Percentiles rank a stretch among this genome's conserved stretches.
Conservation (phyloP, 1,140 invertebrate species). For the Drosophila grimshawi region DNA sequence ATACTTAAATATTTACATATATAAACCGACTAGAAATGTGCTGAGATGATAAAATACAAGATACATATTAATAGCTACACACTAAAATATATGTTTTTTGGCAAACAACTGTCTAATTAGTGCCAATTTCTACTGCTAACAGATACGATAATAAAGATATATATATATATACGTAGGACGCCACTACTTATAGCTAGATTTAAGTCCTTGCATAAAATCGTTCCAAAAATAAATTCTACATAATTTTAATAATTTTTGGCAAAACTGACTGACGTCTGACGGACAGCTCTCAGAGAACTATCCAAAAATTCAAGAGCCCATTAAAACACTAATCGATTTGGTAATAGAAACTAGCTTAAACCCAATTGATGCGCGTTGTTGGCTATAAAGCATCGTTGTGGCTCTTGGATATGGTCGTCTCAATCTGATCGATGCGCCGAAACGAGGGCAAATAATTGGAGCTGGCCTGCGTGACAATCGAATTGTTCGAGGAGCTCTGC, state of each 20-base stretch:
- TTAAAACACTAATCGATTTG: constrained; percentile 10
- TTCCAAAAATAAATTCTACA: constrained; percentile 74
- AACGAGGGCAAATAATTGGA: constrained; percentile 80
- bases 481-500: constrained; percentile 83
- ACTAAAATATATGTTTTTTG: constrained; percentile 17
- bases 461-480: constrained; percentile 79
- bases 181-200: constrained; percentile 7
- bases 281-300: neutral
- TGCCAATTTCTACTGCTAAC: constrained; percentile 36
- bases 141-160: constrained; percentile 1
- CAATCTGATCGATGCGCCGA: constrained; percentile 81
- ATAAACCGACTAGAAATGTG: constrained; percentile 68
- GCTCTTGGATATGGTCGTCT: constrained; percentile 78
- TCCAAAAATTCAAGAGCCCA: neutral
- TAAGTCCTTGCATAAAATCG: constrained; percentile 49
- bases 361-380: constrained; percentile 69
- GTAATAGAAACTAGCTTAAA: constrained; percentile 53
- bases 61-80: neutral
- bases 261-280: neutral
- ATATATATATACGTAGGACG: neutral
- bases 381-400: constrained; percentile 84
- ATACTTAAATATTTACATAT: constrained; percentile 29
- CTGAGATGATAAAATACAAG: constrained; percentile 54
- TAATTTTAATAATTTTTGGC: constrained; percentile 18
- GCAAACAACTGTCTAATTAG: constrained; percentile 43